phyloP scores from a whole-genome alignment of 2,113 vertebrate genomes.

The Tragelaphus scriptus region DNA sequence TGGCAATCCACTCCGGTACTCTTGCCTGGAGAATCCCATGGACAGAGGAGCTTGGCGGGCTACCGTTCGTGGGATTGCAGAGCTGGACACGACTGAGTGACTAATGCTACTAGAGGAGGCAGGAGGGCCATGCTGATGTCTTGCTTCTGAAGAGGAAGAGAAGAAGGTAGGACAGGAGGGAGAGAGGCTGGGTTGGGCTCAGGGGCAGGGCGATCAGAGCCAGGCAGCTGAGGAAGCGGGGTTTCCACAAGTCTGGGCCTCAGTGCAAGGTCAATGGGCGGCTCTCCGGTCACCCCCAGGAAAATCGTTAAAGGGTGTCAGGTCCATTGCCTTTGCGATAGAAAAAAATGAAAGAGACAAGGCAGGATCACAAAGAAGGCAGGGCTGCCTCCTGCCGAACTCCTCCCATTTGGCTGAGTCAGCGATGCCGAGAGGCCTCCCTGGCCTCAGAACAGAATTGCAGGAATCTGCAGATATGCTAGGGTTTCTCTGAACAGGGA shows the following conservation, averaged over 20 bases:
- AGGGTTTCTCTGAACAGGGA: not conserved
- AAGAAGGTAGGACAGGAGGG: not conserved
- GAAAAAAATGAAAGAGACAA: not conserved
- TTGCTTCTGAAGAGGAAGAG: not conserved
- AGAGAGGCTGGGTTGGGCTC: not conserved
- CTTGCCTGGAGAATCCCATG: not conserved
- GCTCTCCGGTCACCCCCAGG: conserved; percentile 47
- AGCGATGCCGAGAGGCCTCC: conserved; percentile 12
- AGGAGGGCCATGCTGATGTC: not conserved
- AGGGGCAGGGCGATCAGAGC: not conserved
- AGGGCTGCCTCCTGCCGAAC: not conserved
- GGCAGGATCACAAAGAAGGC: not conserved
- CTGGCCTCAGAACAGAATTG: not conserved
- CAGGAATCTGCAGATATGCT: not conserved
- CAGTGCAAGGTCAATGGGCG: not conserved
- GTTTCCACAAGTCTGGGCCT: not conserved
- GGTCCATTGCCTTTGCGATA: not conserved
- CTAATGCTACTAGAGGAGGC: not conserved
- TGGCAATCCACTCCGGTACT: not conserved
- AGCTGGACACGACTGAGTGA: not conserved
- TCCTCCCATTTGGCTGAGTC: not conserved
- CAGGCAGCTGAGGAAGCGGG: not conserved
- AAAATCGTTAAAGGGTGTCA: conserved; percentile 1
- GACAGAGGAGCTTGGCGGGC: not conserved
- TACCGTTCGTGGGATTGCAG: not conserved